These are phyloP conservation scores for Chloebia gouldiae DNA, from an alignment of 2,113 vertebrate genomes.

Conservation along the genomic window DNA sequence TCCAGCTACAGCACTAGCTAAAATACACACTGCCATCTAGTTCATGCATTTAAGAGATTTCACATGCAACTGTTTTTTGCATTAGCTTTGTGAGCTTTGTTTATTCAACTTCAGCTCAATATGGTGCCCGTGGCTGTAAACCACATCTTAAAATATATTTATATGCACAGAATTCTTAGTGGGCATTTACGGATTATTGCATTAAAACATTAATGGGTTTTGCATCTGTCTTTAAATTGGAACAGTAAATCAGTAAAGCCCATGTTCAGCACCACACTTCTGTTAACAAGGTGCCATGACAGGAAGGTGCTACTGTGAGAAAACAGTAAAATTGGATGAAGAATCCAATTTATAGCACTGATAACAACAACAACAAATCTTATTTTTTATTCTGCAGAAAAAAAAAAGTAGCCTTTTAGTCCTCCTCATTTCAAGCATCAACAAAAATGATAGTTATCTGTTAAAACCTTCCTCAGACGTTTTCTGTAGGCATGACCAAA, in stretches of 20 bases:
- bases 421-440: background rate
- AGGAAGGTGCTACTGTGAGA: background rate
- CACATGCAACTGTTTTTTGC: background rate
- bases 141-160: background rate
- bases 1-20: background rate
- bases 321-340: background rate
- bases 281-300: background rate
- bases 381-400: background rate
- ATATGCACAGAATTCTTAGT: background rate
- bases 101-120: background rate
- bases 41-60: background rate
- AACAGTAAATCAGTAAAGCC: background rate
- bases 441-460: background rate
- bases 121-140: background rate
- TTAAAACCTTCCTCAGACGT: background rate
- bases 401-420: background rate
- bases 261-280: background rate
- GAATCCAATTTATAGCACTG: constrained; percentile 2
- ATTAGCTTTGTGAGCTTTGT: background rate
- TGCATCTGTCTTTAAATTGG: background rate
- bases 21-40: background rate
- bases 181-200: background rate
- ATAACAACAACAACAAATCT: background rate
- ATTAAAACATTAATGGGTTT: background rate
- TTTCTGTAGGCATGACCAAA: background rate